Base-by-base conservation (phyloP, 23 tunicate species). In the Halocynthia roretzi region DNA sequence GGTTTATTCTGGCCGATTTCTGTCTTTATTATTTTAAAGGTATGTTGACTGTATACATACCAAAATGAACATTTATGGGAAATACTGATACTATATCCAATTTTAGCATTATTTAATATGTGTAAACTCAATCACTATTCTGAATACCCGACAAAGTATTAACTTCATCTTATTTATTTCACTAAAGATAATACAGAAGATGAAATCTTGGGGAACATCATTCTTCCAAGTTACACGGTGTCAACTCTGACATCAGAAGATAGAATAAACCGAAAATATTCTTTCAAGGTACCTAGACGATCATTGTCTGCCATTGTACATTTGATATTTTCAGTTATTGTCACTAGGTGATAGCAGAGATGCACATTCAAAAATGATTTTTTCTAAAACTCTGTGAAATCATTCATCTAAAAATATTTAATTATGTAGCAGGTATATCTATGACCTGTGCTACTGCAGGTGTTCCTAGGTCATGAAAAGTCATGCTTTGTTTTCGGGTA, bases 1-100 rank as follows among this genome's bases (percentile, higher is more conserved):
- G 97, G 97, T 91, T 91, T 64, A 85, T 91, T 53, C 91, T 91
- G 14, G 68, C 97, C 50, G 91, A 91, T 56, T 91, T 85, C 76
- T 85, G 90, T 55, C 77, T 91, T 18, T 85, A 81, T 58, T 91
- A 91, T 57, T 91, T 85, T 54, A 91, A 85, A 91, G 96, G 94
- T 87, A 81, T 51, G 73, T n/a, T 1, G 22, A 2, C 22, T 67
- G 44, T 31, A 31, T 31, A 4, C 44, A 31, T 31, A 4, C 44
- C 4, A 31, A 31, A 31, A 31, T 31, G 44, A 31, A 31, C 44
- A 31, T 31, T 4, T 31, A 31, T 31, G 44, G 44, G 44, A 0
- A 31, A 31, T 31, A 31, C 44, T 31, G 44, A 31, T 31, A n/a
- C 22, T 19, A 67, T 11, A n/a, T 67, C 31, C 20, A 15, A 67